Percentiles rank a stretch among this genome's conserved stretches.
Evolutionary conservation across 2,888 invertebrate genomes (phyloP).

Genomic region (Automeris io): DNA sequence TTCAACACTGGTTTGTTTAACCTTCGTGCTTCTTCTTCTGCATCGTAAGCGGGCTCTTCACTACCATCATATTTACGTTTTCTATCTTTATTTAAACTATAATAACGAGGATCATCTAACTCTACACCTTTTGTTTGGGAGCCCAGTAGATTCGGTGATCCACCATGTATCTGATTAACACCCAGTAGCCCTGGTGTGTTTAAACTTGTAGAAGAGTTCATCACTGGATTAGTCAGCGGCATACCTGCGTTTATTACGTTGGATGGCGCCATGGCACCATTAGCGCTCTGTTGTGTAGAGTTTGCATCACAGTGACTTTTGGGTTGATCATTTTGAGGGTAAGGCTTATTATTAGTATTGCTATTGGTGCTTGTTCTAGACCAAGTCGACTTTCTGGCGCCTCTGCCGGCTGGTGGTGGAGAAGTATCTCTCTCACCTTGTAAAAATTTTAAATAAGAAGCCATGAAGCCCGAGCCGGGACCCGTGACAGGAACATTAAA

Average conservation of each 20-base stretch:
- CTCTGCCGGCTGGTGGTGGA: constrained; percentile 83
- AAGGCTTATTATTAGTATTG: constrained; percentile 53
- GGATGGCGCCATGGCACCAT: constrained; percentile 56
- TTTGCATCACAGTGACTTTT: constrained; percentile 57
- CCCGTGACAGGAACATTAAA: constrained; percentile 76
- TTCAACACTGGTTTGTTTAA: constrained; percentile 70
- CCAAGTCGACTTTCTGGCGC: constrained; percentile 82
- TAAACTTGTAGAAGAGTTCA: constrained; percentile 53
- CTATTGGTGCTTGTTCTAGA: constrained; percentile 68
- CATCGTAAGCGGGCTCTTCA: constrained; percentile 81
- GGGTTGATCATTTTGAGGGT: constrained; percentile 52
- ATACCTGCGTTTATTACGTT: constrained; percentile 54
- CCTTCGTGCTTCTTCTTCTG: constrained; percentile 70
- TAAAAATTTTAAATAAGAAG: constrained; percentile 90
- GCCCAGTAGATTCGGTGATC: constrained; percentile 46
- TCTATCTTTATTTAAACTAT: constrained; percentile 83
- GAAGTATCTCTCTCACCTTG: constrained; percentile 90
- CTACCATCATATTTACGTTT: constrained; percentile 82
- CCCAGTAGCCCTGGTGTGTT: constrained; percentile 63
- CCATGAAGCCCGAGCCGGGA: constrained; percentile 88
- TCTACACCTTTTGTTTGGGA: constrained; percentile 65
- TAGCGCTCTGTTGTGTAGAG: constrained; percentile 55
- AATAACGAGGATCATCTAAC: constrained; percentile 84
- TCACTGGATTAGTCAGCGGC: constrained; percentile 53
- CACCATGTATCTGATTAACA: constrained; percentile 61